These are phyloP conservation scores for Chrysolina haemoptera DNA, from an alignment of 2,888 invertebrate species.

Conservation along the genomic window DNA sequence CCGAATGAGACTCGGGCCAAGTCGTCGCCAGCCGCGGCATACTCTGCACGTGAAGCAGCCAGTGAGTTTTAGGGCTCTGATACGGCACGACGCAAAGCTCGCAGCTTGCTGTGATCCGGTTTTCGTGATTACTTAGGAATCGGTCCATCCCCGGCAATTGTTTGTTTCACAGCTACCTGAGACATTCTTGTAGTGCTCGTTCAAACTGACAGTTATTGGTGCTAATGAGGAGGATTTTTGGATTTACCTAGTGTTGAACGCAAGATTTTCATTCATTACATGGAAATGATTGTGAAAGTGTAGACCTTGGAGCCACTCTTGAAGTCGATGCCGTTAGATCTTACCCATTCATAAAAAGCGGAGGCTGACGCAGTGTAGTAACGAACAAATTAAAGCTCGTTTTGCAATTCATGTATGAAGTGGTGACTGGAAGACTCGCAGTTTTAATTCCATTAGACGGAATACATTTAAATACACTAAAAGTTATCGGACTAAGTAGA, in stretches of 20 bases:
- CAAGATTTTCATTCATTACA: constrained; percentile 33
- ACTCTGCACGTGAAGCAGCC: constrained; percentile 61
- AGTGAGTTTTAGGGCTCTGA: constrained; percentile 59
- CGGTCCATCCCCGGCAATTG: not conserved
- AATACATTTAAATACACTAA: constrained; percentile 38
- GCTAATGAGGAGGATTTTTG: not conserved
- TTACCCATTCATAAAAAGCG: constrained; percentile 40
- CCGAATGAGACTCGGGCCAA: constrained; percentile 52
- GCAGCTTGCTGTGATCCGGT: constrained; percentile 19
- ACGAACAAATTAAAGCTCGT: constrained; percentile 23
- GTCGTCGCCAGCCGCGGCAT: constrained; percentile 59
- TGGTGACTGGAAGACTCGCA: constrained; percentile 31
- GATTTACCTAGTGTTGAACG: not conserved
- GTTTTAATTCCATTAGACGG: constrained; percentile 40
- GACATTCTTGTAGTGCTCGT: not conserved
- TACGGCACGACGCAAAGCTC: constrained; percentile 35
- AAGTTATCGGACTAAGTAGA: constrained; percentile 38
- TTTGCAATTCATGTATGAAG: constrained; percentile 37
- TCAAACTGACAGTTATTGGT: not conserved
- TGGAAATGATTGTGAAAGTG: constrained; percentile 34
- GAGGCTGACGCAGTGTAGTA: constrained; percentile 25
- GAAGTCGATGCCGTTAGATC: constrained; percentile 33
- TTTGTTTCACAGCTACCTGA: constrained; percentile 17
- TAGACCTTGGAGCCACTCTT: constrained; percentile 39
- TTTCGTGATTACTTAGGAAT: not conserved